A percentile compares a stretch with the other conserved stretches of the same genome.
phyloP scores from a whole-genome alignment of 2,888 invertebrate species.

The Altica lythri region DNA sequence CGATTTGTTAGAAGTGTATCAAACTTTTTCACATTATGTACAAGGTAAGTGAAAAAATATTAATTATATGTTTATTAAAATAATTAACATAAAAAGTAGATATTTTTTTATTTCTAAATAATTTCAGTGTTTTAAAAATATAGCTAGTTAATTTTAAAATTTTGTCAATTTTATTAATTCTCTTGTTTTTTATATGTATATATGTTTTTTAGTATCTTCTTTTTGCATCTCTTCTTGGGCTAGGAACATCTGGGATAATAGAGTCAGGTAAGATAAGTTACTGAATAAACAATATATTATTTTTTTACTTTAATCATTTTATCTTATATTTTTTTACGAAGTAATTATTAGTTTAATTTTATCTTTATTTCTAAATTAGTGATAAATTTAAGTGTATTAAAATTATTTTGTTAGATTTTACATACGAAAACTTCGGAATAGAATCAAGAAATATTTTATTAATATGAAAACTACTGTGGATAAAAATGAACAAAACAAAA shows the following conservation, averaged over 20 bases:
- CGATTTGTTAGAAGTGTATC: conserved; percentile 6
- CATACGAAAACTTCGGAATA: no score
- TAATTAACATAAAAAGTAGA: background rate
- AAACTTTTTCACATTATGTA: conserved; percentile 17
- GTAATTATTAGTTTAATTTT: no score
- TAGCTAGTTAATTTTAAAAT: background rate
- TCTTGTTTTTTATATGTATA: background rate
- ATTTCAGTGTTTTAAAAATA: background rate
- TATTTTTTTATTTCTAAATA: background rate
- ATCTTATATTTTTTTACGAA: no score
- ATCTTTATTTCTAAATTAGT: no score
- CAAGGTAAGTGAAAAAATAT: conserved; percentile 18
- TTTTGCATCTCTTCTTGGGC: conserved; percentile 25
- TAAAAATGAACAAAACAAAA: no score
- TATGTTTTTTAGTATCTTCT: conserved; percentile 29
- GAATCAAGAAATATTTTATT: no score
- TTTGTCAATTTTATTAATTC: background rate
- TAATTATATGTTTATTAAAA: no score
- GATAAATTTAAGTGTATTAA: no score
- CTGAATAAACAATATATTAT: background rate
- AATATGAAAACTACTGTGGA: no score
- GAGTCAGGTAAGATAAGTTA: conserved; percentile 29
- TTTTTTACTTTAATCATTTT: no score
- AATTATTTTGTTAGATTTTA: no score
- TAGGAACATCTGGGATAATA: conserved; percentile 28